These are phyloP conservation scores for Botia almorhae DNA, from an alignment of 2,797 vertebrate genomes.

Conservation along the genomic window DNA sequence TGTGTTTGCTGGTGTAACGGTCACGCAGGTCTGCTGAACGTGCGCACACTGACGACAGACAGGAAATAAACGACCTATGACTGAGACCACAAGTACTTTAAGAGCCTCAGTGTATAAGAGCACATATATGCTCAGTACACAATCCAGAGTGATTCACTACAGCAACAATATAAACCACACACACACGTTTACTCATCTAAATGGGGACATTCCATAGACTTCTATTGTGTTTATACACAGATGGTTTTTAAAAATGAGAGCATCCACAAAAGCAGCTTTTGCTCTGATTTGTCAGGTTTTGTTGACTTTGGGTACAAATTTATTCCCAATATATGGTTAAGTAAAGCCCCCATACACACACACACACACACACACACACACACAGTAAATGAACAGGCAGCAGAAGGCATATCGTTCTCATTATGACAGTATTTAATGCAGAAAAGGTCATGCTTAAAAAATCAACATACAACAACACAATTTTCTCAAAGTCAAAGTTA, in stretches of 20 bases:
- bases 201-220: too few relatives aligned
- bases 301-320: too few relatives aligned
- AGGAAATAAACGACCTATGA: conserved; percentile 25
- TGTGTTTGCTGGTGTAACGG: conserved; percentile 22
- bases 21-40: not conserved
- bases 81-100: conserved; percentile 41
- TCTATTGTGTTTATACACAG: too few relatives aligned
- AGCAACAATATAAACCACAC: conserved; percentile 14
- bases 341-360: conserved; percentile 2
- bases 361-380: conserved; percentile 28
- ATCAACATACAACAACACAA: conserved; percentile 74
- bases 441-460: conserved; percentile 74
- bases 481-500: conserved; percentile 49
- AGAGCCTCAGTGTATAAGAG: conserved; percentile 38
- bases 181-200: too few relatives aligned
- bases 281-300: too few relatives aligned
- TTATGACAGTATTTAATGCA: conserved; percentile 69
- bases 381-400: conserved; percentile 23
- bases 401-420: not conserved
- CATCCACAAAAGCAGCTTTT: too few relatives aligned
- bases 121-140: conserved; percentile 5
- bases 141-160: conserved; percentile 20
- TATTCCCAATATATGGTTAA: not conserved
- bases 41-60: conserved; percentile 21
- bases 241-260: too few relatives aligned